Evolutionary conservation across 1,140 invertebrate genomes (phyloP).

Genomic region (Drosophila nebulosa): DNA sequence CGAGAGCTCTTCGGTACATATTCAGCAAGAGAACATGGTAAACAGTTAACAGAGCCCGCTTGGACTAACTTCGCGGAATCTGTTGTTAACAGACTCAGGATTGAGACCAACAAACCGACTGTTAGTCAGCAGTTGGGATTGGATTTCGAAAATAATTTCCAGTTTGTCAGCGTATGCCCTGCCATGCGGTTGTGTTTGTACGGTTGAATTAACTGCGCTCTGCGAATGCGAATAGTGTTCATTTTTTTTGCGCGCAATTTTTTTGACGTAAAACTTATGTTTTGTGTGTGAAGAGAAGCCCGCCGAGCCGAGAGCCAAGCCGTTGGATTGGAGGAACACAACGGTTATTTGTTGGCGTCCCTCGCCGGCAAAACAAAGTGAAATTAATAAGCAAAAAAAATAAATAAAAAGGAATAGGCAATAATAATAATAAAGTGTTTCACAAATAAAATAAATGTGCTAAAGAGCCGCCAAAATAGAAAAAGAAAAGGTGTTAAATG

Average conservation of each 20-base stretch:
- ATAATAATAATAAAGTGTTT: not conserved
- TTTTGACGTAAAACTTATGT: slow-evolving; percentile 55
- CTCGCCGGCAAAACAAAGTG: not conserved
- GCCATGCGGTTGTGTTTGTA: slow-evolving; percentile 58
- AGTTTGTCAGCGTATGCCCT: slow-evolving; percentile 66
- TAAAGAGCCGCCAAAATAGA: not conserved
- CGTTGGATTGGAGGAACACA: not conserved
- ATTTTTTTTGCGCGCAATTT: slow-evolving; percentile 43
- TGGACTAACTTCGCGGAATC: not conserved
- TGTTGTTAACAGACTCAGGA: not conserved
- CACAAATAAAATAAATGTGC: not conserved
- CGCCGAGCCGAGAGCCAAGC: not conserved
- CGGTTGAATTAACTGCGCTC: slow-evolving; percentile 34
- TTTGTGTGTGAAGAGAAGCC: not conserved
- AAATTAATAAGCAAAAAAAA: not conserved
- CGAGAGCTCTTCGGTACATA: not conserved
- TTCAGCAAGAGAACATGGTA: not conserved
- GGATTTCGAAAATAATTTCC: not conserved
- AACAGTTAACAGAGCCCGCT: not conserved
- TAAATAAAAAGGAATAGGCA: not conserved
- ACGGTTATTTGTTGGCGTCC: not conserved
- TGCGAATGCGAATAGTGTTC: not conserved
- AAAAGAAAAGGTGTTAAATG: not conserved
- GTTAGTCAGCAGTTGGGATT: not conserved
- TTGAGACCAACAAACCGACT: no score